Evolutionary conservation across 2,113 vertebrate species (phyloP), one percentile per base, ranked within the genome.

Genomic region (Actenoides lindsayi): DNA sequence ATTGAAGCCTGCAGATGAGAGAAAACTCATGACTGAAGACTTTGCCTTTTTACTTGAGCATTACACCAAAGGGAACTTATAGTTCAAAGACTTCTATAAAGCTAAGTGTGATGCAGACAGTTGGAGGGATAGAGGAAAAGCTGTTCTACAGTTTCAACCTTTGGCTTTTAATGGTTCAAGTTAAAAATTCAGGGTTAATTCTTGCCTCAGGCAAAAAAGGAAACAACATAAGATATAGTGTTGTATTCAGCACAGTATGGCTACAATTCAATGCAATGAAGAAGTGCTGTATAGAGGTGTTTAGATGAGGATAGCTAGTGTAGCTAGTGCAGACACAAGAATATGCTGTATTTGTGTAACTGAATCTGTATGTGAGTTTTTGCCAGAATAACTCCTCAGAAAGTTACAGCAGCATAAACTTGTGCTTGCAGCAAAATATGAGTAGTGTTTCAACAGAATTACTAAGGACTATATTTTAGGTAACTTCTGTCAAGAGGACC

Each of bases 181-280:
- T 51, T 54, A 92, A 92, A 96, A 93, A 89, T 53, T 79, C 48
- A 50, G 37, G 62, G 69, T 95, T 82, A 89, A 87, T 91, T 85
- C 87, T 89, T 75, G 62, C 81, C 41, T 76, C 13, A n/a, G 83
- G 87, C 20, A 10, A 90, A 51, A 86, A 71, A 70, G 69, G 41
- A 28, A 89, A 9, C 30, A 64, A 30, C 17, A 37, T 7, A 60
- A 37, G 28, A 63, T 6, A 31, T 2, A 68, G 11, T 12, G 17
- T 19, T 75, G 18, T 37, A 30, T 31, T 74, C 54, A 75, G 68
- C 39, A 63, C n/a, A 77, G 17, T 10, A 20, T 12, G 30, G 16
- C 31, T 77, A 10, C 28, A 77, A 8, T 12, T 78, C 65, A 70
- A 78, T 73, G 51, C 50, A 73, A n/a, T 13, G 71, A 65, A 77